Evolutionary conservation across 64 coral and sea anemone species (phyloP), one percentile per base, ranked within the genome.

Genomic region (Porites lutea): DNA sequence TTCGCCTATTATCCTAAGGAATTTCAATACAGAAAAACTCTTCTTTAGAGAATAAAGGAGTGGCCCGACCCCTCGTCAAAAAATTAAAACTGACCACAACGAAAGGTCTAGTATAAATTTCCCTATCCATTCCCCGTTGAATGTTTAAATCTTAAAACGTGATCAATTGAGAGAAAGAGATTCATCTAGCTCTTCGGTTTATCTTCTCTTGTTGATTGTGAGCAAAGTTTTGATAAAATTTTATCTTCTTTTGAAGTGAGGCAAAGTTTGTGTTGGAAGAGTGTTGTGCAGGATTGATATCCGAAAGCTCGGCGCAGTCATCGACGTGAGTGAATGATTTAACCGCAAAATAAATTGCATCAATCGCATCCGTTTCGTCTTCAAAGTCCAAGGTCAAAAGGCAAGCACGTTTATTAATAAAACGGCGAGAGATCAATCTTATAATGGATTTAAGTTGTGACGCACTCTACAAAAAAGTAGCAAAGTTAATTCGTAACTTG

Each of bases 331-430:
- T 78, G n/a, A 78, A 57, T 58, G 19, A 9, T 10, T 3, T 2
- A 23, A 57, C 75, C 75, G 75, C 75, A 78, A 46, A 6, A 22
- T 54, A 55, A 58, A 54, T 52, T 78, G 19, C 57, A 57, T 23
- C 57, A 55, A 47, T 47, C n/a, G 61, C 48, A 84, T 84, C 44
- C 47, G 46, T 84, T 78, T 66, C 46, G 62, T 4, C 63, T 19
- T 48, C 52, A 19, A 2, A 84, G 5, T 45, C 7, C 15, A 65
- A 84, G 81, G 63, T 84, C 81, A 84, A 84, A 52, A 13, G 53
- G 6, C 50, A 65, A 65, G 79, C 79, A 9, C 50, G 60, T 10
- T 65, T 49, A 45, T 76, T 3, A 49, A 68, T 51, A 18, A 53
- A 52, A 84, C 63, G 12, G 63, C 18, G 69, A 51, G 18, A 9